Base-by-base conservation (phyloP, 2,113 vertebrate genomes). In the Mastomys natalensis region DNA sequence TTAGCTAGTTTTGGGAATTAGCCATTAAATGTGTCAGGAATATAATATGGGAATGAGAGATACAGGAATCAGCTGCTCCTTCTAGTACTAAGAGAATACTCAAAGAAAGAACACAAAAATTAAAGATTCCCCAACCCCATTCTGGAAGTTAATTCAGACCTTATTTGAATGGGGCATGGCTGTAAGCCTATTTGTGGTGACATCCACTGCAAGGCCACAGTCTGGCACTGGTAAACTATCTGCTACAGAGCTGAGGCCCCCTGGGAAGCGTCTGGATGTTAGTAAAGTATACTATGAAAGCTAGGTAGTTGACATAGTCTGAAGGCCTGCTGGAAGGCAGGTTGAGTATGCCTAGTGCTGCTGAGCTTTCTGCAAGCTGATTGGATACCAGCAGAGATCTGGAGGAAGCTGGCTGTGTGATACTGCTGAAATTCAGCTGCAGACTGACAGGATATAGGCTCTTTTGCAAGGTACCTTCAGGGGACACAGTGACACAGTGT, bases 1-100 rank as follows among this genome's bases (percentile, higher is more conserved):
- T 68, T 88, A 92, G 21, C 55, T 93, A 26, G 17, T 34, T 95
- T 89, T 85, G 62, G 19, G 37, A 86, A 37, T 77, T 87, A 82
- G 51, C 53, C 34, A 64, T 87, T 87, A 40, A 72, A 76, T 43
- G 11, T 3, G 5, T 86, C 78, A 77, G 60, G 64, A 43, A 37
- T 85, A 66, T n/a, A 43, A 10, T 94, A 31, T 8, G 62, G 74
- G 3, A 53, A 62, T 40, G 51, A 22, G 58, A 92, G 86, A 90
- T 68, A 45, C 0, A 70, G 51, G 37, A 81, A 87, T 31, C 12
- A 90, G 7, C 58, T 70, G 43, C 29, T 90, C 16, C 11, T 77
- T 13, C 17, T 66, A 31, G 43, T 58, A 1, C 48, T 68, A n/a
- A 90, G n/a, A 22, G 48, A 82, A 12, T 62, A 45, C 16, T 51